phyloP scores from a whole-genome alignment of 2,888 invertebrate species.

The Tenthredo scrophulariae region DNA sequence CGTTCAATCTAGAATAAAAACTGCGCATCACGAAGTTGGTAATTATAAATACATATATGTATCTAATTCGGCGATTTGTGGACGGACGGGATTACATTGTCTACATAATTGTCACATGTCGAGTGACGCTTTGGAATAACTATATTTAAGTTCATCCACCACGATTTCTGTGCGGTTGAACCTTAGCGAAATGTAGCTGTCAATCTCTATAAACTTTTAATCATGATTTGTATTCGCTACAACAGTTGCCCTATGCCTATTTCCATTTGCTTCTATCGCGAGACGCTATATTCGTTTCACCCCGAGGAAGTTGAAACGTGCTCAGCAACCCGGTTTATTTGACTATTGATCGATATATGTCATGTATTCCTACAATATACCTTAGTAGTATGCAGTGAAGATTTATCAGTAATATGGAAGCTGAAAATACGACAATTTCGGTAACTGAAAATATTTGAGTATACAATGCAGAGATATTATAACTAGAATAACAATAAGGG shows the following conservation, averaged over 20 bases:
- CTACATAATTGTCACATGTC: background rate
- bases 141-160: background rate
- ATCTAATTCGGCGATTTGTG: background rate
- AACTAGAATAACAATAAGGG: background rate
- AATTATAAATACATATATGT: background rate
- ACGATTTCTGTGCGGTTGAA: background rate
- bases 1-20: background rate
- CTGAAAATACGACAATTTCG: background rate
- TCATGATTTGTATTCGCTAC: background rate
- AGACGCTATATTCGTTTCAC: background rate
- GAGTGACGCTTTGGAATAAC: background rate
- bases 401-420: background rate
- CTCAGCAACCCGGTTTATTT: background rate
- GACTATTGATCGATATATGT: background rate
- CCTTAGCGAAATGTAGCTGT: background rate
- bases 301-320: background rate
- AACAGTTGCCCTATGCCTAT: background rate
- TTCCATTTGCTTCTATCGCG: background rate
- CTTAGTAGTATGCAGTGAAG: background rate
- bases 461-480: background rate
- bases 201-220: background rate
- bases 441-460: background rate
- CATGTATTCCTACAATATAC: background rate
- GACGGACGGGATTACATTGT: background rate
- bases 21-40: constrained; percentile 2